phyloP scores from a whole-genome alignment of 2,888 invertebrate species.

The Phengaris arion region DNA sequence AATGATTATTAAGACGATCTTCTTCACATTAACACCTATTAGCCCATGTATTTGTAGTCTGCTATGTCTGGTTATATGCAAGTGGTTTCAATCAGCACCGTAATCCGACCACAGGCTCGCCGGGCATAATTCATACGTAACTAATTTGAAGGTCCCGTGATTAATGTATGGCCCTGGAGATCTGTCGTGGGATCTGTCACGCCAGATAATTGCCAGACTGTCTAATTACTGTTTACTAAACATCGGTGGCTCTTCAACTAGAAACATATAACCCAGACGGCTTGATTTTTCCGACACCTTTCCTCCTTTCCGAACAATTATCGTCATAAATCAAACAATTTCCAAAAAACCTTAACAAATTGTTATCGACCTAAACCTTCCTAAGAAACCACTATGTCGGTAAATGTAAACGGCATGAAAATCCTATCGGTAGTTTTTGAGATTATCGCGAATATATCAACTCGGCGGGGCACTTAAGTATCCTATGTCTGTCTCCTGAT shows the following conservation, averaged over 20 bases:
- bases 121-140: constrained; percentile 40
- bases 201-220: constrained; percentile 13
- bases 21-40: constrained; percentile 1
- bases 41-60: not conserved
- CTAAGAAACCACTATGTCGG: no score
- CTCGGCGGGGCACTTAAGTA: no score
- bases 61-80: constrained; percentile 8
- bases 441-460: no score
- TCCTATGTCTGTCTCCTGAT: no score
- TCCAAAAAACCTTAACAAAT: no score
- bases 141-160: constrained; percentile 31
- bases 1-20: not conserved
- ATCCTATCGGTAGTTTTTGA: no score
- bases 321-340: no score
- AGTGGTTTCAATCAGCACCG: constrained; percentile 29
- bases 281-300: no score
- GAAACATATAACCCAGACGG: not conserved
- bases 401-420: no score
- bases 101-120: constrained; percentile 40
- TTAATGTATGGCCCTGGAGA: constrained; percentile 30
- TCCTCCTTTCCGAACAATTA: no score
- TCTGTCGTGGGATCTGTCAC: constrained; percentile 23
- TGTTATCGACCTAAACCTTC: no score
- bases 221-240: constrained; percentile 6
- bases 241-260: not conserved